Conservation (phyloP, 2,797 vertebrate species). For the Cercopithecus diana region DNA sequence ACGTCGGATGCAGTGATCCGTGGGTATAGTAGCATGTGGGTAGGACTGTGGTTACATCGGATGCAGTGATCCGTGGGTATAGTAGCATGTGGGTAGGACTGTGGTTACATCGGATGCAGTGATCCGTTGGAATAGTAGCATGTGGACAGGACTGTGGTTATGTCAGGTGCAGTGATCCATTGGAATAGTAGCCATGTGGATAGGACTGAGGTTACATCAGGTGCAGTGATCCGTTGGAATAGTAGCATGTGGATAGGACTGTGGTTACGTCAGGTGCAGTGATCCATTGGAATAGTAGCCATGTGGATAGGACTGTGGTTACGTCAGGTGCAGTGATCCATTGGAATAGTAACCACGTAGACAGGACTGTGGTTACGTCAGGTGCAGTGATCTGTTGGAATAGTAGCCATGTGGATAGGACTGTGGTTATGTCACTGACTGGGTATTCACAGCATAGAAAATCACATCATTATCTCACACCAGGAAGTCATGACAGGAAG, state of each 20-base stretch:
- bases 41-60: not conserved
- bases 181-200: not conserved
- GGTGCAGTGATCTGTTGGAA: not conserved
- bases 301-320: no score
- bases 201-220: not conserved
- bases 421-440: not conserved
- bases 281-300: not conserved
- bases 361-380: no score
- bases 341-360: no score
- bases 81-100: no score
- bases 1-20: accelerated
- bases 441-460: not conserved
- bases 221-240: not conserved
- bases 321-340: no score
- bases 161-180: not conserved
- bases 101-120: accelerated
- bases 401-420: not conserved
- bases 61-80: accelerated
- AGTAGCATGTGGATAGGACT: not conserved
- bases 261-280: not conserved
- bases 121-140: no score
- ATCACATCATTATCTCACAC: not conserved
- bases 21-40: not conserved
- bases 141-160: no score
- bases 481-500: not conserved